Evolutionary conservation across 2,888 invertebrate species (phyloP).

Genomic region (Torymus texanus): DNA sequence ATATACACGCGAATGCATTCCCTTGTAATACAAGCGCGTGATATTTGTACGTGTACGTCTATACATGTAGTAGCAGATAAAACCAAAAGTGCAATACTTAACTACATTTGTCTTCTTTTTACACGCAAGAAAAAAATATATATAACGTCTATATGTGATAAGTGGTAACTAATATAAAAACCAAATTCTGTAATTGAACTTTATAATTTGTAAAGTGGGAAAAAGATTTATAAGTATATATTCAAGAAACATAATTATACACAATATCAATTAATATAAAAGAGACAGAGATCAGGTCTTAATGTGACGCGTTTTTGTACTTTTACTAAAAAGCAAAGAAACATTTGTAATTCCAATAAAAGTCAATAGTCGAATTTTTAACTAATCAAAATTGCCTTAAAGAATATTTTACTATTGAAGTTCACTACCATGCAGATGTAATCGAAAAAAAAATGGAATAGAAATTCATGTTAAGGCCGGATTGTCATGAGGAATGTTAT

Average conservation of each 20-base stretch:
- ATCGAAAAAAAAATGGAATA: background rate
- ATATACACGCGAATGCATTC: background rate
- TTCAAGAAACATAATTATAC: too few relatives aligned
- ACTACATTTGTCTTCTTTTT: slow-evolving; percentile 2
- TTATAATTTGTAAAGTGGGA: too few relatives aligned
- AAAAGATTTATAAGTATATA: too few relatives aligned
- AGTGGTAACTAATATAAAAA: too few relatives aligned
- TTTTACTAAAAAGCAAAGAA: background rate
- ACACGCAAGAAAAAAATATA: too few relatives aligned
- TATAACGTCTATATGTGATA: too few relatives aligned
- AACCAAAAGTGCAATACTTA: slow-evolving; percentile 39
- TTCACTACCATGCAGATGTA: too few relatives aligned
- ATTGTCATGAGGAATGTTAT: slow-evolving; percentile 9
- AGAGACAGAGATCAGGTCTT: background rate
- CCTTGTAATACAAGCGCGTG: background rate
- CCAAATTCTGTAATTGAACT: too few relatives aligned
- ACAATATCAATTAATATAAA: too few relatives aligned
- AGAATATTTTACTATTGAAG: too few relatives aligned
- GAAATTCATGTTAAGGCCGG: slow-evolving; percentile 1
- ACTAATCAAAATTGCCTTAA: background rate
- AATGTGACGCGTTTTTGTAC: slow-evolving; percentile 3
- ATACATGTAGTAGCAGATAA: background rate
- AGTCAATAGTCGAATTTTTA: background rate
- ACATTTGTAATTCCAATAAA: background rate
- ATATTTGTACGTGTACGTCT: background rate